Conservation (phyloP, 1,140 invertebrate species). For the Trichomalopsis sarcophagae region DNA sequence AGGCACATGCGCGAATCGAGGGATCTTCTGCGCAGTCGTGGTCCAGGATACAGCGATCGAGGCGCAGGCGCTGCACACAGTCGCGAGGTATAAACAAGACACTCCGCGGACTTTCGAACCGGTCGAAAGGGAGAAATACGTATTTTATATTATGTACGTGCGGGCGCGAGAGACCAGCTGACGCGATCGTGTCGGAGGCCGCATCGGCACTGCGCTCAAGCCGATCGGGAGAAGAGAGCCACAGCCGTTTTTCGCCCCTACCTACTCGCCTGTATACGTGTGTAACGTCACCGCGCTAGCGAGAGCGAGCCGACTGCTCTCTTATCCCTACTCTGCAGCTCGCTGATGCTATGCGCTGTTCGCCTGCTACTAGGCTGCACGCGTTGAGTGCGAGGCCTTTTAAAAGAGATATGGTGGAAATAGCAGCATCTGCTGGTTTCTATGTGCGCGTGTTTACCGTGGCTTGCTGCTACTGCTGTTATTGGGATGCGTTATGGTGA, state of each 20-base stretch:
- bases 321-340: conserved; percentile 29
- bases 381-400: conserved; percentile 19
- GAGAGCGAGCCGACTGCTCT: conserved; percentile 25
- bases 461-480: not conserved
- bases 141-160: not conserved
- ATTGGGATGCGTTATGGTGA: not conserved
- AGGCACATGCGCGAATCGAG: not conserved
- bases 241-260: conserved; percentile 36
- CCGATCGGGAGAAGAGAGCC: conserved; percentile 26
- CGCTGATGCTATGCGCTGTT: not conserved
- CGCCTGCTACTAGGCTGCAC: too few relatives aligned
- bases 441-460: not conserved
- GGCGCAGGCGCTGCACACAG: not conserved
- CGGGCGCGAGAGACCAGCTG: conserved; percentile 60
- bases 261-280: not conserved
- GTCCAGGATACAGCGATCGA: not conserved
- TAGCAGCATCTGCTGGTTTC: not conserved
- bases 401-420: conserved; percentile 26
- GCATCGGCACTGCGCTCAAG: conserved; percentile 70
- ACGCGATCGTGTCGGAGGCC: conserved; percentile 73
- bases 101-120: conserved; percentile 18
- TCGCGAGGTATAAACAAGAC: not conserved
- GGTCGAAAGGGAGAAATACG: conserved; percentile 7
- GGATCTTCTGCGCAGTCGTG: conserved; percentile 25
- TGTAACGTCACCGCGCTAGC: not conserved